Conservation (phyloP, 2,888 invertebrate species). For the Liodrosophila aerea region DNA sequence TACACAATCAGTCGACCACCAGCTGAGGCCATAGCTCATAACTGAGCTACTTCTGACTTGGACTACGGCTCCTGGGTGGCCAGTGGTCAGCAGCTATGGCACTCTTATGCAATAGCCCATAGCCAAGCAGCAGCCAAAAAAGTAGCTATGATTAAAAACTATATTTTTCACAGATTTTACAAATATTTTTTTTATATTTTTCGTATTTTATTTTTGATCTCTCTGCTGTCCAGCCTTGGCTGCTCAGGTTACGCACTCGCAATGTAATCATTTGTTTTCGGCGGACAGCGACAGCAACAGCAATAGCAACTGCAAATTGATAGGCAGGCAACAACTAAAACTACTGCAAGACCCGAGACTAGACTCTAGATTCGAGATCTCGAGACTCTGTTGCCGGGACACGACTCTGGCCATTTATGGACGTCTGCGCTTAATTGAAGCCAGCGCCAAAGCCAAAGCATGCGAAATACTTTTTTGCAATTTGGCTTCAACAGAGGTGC, state of each 20-base stretch:
- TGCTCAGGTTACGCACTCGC: constrained; percentile 76
- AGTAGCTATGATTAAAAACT: constrained; percentile 57
- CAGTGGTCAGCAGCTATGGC: constrained; percentile 25
- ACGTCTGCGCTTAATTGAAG: constrained; percentile 71
- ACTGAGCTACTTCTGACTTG: constrained; percentile 1
- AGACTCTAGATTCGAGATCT: constrained; percentile 9
- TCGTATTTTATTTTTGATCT: too few species aligned
- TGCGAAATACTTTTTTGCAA: constrained; percentile 66
- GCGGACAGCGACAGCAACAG: constrained; percentile 61
- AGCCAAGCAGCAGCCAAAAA: constrained; percentile 23
- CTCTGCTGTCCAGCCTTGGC: constrained; percentile 36
- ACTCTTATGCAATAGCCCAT: constrained; percentile 64
- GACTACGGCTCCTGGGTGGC: constrained; percentile 45
- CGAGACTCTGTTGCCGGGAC: constrained; percentile 32
- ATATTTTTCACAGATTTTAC: constrained; percentile 41
- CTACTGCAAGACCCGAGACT: constrained; percentile 22
- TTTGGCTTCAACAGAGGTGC: constrained; percentile 52
- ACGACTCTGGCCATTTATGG: constrained; percentile 64
- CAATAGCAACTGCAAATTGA: constrained; percentile 66
- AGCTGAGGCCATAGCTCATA: constrained; percentile 43
- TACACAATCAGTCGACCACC: constrained; percentile 59
- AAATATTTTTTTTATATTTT: constrained; percentile 1
- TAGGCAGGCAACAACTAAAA: constrained; percentile 67
- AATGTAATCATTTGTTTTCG: constrained; percentile 72
- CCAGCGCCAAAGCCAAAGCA: constrained; percentile 53